phyloP scores from a whole-genome alignment of 2,797 vertebrate species.

The Holocentrus rufus region DNA sequence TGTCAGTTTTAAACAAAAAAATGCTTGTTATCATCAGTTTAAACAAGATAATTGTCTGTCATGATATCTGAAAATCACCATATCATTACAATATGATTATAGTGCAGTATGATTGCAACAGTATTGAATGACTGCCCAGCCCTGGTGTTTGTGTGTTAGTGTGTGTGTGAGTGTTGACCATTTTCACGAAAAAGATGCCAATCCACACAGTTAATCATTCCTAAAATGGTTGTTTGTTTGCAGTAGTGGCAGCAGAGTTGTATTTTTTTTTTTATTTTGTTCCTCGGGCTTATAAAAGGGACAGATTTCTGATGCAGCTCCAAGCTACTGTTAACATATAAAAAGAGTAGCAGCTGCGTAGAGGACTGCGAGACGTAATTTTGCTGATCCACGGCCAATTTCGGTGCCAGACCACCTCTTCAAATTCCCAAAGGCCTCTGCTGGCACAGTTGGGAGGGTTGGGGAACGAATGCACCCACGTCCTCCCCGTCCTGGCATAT shows the following conservation, averaged over 20 bases:
- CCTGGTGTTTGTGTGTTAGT: too few relatives aligned
- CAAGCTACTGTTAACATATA: slow-evolving; percentile 45
- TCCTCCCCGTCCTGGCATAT: slow-evolving; percentile 35
- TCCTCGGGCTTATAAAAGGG: slow-evolving; percentile 4
- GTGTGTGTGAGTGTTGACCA: slow-evolving; percentile 3
- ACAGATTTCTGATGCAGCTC: slow-evolving; percentile 51
- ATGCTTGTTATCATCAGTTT: too few relatives aligned
- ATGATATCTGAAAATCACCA: too few relatives aligned
- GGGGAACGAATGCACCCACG: slow-evolving; percentile 6
- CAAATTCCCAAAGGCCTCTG: slow-evolving; percentile 32
- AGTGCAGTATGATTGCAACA: too few relatives aligned
- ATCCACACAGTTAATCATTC: slow-evolving; percentile 15
- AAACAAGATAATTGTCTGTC: too few relatives aligned
- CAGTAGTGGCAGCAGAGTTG: not conserved
- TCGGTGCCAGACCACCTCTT: slow-evolving; percentile 56
- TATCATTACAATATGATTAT: too few relatives aligned
- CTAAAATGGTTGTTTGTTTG: slow-evolving; percentile 32
- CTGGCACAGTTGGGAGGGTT: slow-evolving; percentile 25
- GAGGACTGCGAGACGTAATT: slow-evolving; percentile 51
- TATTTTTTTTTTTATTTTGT: not conserved
- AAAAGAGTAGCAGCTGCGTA: slow-evolving; percentile 61
- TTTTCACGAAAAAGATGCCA: slow-evolving; percentile 14
- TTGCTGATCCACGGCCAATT: slow-evolving; percentile 40
- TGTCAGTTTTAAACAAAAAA: too few relatives aligned
- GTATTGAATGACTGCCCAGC: too few relatives aligned